These are phyloP conservation scores for Tylochromis polylepis DNA, from an alignment of 2,113 vertebrate species.

Conservation along the genomic window DNA sequence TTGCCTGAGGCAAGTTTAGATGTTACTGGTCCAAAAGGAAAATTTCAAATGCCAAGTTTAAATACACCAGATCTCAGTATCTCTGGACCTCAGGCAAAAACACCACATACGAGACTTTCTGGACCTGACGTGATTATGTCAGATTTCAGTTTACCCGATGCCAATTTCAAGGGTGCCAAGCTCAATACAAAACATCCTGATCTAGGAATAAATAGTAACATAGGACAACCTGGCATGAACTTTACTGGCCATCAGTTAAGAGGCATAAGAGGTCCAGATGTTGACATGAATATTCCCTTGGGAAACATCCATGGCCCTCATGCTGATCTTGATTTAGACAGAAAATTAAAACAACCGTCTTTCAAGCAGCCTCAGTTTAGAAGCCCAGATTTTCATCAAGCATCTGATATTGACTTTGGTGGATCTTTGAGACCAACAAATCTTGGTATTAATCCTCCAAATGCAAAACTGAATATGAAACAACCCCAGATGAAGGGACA, in stretches of 20 bases:
- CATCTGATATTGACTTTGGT: slow-evolving; percentile 40
- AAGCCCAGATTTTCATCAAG: background rate
- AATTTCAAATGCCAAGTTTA: slow-evolving; percentile 33
- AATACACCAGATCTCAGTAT: slow-evolving; percentile 39
- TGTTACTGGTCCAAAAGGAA: slow-evolving; percentile 16
- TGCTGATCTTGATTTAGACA: slow-evolving; percentile 11
- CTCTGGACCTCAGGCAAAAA: slow-evolving; percentile 16
- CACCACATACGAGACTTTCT: slow-evolving; percentile 18
- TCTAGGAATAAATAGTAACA: slow-evolving; percentile 4
- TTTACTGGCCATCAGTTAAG: slow-evolving; percentile 20
- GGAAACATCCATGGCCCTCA: slow-evolving; percentile 17
- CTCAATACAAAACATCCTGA: slow-evolving; percentile 13
- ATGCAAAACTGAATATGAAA: slow-evolving; percentile 31
- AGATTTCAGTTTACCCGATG: slow-evolving; percentile 29
- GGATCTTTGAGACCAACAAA: background rate
- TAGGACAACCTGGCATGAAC: slow-evolving; percentile 1
- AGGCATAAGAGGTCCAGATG: slow-evolving; percentile 10
- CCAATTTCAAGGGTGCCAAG: slow-evolving; percentile 33
- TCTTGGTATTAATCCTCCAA: slow-evolving; percentile 21
- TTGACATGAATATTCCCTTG: slow-evolving; percentile 24
- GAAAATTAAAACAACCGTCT: slow-evolving; percentile 13
- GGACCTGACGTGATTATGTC: background rate
- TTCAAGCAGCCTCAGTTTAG: slow-evolving; percentile 28
- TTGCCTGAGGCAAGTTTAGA: slow-evolving; percentile 26
- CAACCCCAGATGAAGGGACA: slow-evolving; percentile 1